Evolutionary conservation across 2,113 vertebrate species (phyloP).

Genomic region (Ceyx margarethae): DNA sequence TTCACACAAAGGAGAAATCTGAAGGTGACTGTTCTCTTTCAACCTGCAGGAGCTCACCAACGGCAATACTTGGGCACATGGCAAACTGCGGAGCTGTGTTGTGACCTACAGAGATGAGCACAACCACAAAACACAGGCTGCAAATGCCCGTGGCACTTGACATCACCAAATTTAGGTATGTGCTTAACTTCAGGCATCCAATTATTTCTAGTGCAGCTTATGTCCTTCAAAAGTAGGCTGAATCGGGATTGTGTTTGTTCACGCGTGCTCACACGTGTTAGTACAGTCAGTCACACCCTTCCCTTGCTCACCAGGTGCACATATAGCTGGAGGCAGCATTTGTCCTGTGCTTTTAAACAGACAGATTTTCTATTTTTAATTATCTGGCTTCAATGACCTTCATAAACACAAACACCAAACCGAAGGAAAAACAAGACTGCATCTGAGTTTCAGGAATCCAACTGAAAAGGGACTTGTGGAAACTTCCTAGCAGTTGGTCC

Average conservation of each 20-base stretch:
- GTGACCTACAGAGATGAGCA: not conserved
- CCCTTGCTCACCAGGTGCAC: not conserved
- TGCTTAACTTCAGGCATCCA: not conserved
- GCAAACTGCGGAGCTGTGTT: rapidly evolving
- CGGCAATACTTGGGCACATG: not conserved
- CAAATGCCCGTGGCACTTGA: rapidly evolving
- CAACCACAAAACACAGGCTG: not conserved
- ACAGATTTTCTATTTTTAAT: constrained; percentile 9
- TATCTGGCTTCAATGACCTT: not conserved
- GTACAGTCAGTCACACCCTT: not conserved
- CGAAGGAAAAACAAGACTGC: not conserved
- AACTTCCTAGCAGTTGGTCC: not conserved
- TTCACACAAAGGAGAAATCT: not conserved
- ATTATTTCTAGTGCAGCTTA: not conserved
- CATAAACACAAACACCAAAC: constrained; percentile 5
- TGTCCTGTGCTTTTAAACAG: constrained; percentile 23
- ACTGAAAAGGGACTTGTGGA: not conserved
- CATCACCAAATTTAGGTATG: not conserved
- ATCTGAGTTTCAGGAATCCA: not conserved
- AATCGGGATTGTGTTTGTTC: not conserved
- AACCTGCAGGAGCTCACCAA: not conserved
- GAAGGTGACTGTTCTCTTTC: not conserved
- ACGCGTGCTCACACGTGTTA: not conserved
- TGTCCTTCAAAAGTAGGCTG: not conserved
- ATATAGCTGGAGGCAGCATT: constrained; percentile 6